Evolutionary conservation across 2,888 invertebrate species (phyloP), one percentile per base, ranked within the genome.

Genomic region (Eumerus sabulonum): DNA sequence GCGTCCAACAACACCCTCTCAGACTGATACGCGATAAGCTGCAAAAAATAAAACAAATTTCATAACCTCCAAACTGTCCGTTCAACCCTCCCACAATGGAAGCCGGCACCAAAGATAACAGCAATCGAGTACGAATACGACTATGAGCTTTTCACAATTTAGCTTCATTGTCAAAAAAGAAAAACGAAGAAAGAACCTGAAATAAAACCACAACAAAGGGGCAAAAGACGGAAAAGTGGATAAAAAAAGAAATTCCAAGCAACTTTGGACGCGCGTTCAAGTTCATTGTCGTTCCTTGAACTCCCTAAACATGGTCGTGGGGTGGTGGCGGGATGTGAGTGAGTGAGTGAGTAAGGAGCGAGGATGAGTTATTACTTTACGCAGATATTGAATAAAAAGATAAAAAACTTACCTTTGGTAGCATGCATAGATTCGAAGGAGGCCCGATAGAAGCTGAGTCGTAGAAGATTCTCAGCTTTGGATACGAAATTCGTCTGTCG

Each of bases 271-370:
- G 54, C 51, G 54, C 60, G 54, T 64, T 64, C 79, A 79, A 79
- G 79, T 79, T 79, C 79, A 79, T 74, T 79, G 79, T 50, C 74
- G 79, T 79, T 79, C 73, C 57, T 73, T 79, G 77, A 79, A 73
- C 77, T 63, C 51, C 5, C 17, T 40, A 5, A 9, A 50, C 16
- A 51, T 50, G 14, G 13, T 42, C 35, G 27, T 27, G 27, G 27
- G 27, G 27, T 27, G 27, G 27, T 27, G 27, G 27, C 7, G 27
- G 7, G n/a, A n/a, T n/a, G n/a, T n/a, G n/a, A n/a, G n/a, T n/a
- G n/a, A n/a, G n/a, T n/a, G n/a, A n/a, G n/a, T n/a, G n/a, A n/a
- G n/a, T n/a, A n/a, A n/a, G n/a, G n/a, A n/a, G n/a, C n/a, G n/a
- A 27, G 27, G 27, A 27, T 27, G 2, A 27, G 27, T 27, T 27